Evolutionary conservation across 2,888 invertebrate genomes (phyloP).

Genomic region (Neoaliturus tenellus): DNA sequence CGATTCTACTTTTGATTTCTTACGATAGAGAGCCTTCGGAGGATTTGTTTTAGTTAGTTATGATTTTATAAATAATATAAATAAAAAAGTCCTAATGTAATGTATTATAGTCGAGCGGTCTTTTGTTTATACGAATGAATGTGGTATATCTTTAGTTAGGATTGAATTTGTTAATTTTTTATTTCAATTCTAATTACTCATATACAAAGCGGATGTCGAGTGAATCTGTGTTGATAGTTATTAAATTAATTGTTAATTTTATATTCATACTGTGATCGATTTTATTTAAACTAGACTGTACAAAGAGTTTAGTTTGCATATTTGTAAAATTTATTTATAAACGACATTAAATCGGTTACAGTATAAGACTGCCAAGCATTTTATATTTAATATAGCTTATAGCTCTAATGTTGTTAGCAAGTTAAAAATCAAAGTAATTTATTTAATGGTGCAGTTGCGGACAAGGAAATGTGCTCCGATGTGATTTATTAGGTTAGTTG

Average conservation of each 20-base stretch:
- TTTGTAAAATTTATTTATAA: slow-evolving; percentile 57
- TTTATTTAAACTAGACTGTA: slow-evolving; percentile 53
- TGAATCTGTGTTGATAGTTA: slow-evolving; percentile 51
- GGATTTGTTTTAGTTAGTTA: slow-evolving; percentile 59
- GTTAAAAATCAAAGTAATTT: slow-evolving; percentile 45
- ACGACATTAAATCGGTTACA: slow-evolving; percentile 62
- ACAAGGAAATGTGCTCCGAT: slow-evolving; percentile 48
- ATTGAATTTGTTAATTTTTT: slow-evolving; percentile 61
- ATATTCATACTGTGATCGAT: slow-evolving; percentile 64
- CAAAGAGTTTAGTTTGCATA: slow-evolving; percentile 59
- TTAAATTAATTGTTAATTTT: slow-evolving; percentile 54
- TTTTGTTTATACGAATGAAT: slow-evolving; percentile 58
- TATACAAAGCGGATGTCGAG: slow-evolving; percentile 60
- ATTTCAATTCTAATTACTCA: slow-evolving; percentile 64
- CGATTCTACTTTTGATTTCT: slow-evolving; percentile 22
- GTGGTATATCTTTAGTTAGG: slow-evolving; percentile 65
- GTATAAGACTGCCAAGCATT: slow-evolving; percentile 66
- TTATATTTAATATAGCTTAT: slow-evolving; percentile 65
- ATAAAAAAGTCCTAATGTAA: slow-evolving; percentile 60
- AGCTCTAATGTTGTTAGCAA: slow-evolving; percentile 61
- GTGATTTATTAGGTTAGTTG: slow-evolving; percentile 7
- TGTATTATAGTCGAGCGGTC: slow-evolving; percentile 63
- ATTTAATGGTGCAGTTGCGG: slow-evolving; percentile 17
- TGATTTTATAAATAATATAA: slow-evolving; percentile 54
- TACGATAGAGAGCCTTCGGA: slow-evolving; percentile 54